A percentile compares a stretch with the other conserved stretches of the same genome.
These are phyloP conservation scores for Catostylus mosaicus DNA, from an alignment of 30 jellyfish, hydroid and myxozoan genomes.

Conservation along the genomic window DNA sequence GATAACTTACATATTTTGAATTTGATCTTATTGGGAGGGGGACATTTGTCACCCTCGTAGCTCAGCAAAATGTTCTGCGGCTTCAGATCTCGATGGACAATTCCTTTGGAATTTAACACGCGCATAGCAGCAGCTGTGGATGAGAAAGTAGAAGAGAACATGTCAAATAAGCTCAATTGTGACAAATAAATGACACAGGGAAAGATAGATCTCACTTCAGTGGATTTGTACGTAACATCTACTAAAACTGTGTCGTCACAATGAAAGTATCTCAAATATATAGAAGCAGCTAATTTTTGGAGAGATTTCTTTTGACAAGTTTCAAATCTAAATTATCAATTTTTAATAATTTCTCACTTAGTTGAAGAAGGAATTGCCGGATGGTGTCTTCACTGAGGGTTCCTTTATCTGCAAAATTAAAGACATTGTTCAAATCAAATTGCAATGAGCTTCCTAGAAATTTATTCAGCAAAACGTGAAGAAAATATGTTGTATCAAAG, in stretches of 20 bases:
- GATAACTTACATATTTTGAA: conserved; percentile 77
- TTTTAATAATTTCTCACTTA: conserved; percentile 69
- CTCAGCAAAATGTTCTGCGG: conserved; percentile 92
- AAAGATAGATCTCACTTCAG: too few relatives aligned
- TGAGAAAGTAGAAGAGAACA: background rate
- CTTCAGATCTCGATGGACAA: conserved; percentile 90
- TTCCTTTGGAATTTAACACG: conserved; percentile 78
- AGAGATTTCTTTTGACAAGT: background rate
- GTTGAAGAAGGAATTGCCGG: conserved; percentile 77
- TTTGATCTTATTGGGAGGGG: conserved; percentile 70
- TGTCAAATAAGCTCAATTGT: background rate
- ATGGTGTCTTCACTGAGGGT: conserved; percentile 95
- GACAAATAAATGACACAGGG: background rate
- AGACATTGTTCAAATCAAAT: background rate
- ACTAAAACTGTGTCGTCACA: too few relatives aligned
- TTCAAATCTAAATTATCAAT: background rate
- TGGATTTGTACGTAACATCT: too few relatives aligned
- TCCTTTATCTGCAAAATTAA: conserved; percentile 75
- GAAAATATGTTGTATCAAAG: too few relatives aligned
- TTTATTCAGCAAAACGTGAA: background rate
- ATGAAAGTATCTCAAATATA: too few relatives aligned
- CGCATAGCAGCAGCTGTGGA: conserved; percentile 84
- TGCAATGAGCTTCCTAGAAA: too few relatives aligned
- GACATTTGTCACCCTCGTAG: conserved; percentile 55
- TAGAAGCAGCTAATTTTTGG: too few relatives aligned